Evolutionary conservation across 2,888 invertebrate genomes (phyloP).

Genomic region (Sarcophaga rosellei): DNA sequence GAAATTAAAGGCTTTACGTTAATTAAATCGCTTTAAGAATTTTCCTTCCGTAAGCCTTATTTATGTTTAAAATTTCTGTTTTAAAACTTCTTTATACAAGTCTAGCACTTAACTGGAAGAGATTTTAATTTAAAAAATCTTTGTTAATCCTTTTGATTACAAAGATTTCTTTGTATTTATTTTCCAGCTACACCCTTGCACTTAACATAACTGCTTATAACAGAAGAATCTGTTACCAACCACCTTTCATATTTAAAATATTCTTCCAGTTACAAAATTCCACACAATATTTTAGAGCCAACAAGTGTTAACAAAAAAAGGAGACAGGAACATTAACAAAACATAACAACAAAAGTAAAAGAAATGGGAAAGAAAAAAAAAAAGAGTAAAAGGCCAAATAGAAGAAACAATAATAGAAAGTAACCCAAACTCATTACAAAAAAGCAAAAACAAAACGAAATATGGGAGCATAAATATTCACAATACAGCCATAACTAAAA

Average conservation of each 20-base stretch:
- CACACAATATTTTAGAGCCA: conserved; percentile 36
- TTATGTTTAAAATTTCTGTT: no score
- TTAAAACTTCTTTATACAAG: no score
- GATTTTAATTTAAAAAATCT: background rate
- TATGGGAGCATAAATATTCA: conserved; percentile 58
- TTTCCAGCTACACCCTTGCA: background rate
- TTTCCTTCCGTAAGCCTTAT: no score
- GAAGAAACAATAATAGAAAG: conserved; percentile 33
- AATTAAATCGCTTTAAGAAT: no score
- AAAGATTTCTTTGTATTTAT: background rate
- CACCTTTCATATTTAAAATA: conserved; percentile 5
- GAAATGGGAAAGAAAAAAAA: background rate
- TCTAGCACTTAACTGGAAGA: no score
- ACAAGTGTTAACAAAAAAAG: conserved; percentile 51
- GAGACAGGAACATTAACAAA: background rate
- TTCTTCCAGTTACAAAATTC: background rate
- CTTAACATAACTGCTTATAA: background rate
- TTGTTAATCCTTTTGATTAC: background rate
- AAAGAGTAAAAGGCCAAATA: background rate
- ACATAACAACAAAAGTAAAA: background rate
- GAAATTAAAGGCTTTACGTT: no score
- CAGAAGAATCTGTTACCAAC: conserved; percentile 31
- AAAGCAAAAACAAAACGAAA: background rate
- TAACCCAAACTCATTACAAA: conserved; percentile 64
- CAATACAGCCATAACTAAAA: conserved; percentile 58